Percentiles rank a stretch among this genome's conserved stretches.
phyloP scores from a whole-genome alignment of 2,888 invertebrate species.

The Xestia sexstrigata region DNA sequence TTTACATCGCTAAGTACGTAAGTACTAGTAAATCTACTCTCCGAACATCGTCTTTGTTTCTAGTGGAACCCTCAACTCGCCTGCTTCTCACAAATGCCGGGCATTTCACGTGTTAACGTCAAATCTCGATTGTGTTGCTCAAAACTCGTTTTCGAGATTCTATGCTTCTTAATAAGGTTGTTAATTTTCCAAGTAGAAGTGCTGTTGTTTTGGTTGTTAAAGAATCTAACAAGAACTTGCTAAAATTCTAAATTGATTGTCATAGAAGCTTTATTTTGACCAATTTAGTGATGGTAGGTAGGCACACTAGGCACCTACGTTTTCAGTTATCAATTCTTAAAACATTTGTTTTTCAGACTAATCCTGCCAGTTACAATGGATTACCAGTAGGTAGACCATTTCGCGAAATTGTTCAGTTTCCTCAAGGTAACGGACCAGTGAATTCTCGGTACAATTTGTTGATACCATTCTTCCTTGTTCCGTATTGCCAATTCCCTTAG shows the following conservation, averaged over 20 bases:
- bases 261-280: not conserved
- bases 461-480: slow-evolving; percentile 22
- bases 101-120: slow-evolving; percentile 35
- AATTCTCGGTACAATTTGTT: not conserved
- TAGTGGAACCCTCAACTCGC: slow-evolving; percentile 14
- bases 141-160: slow-evolving; percentile 18
- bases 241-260: slow-evolving; percentile 3
- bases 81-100: slow-evolving; percentile 39
- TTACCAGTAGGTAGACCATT: not conserved
- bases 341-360: slow-evolving; percentile 9
- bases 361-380: not conserved
- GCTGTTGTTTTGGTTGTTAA: not conserved
- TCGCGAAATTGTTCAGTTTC: slow-evolving; percentile 33
- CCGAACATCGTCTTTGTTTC: slow-evolving; percentile 54
- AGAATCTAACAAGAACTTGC: slow-evolving; percentile 33
- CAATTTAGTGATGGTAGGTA: not conserved
- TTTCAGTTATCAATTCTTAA: slow-evolving; percentile 4
- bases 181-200: slow-evolving; percentile 14
- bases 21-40: slow-evolving; percentile 61
- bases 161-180: slow-evolving; percentile 13
- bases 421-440: slow-evolving; percentile 2
- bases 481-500: not conserved
- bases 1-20: slow-evolving; percentile 60
- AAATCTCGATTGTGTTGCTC: slow-evolving; percentile 52
- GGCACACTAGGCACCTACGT: too few relatives aligned